Percentiles rank a stretch among this genome's conserved stretches.
These are phyloP conservation scores for Nemopilema nomurai DNA, from an alignment of 30 jellyfish, hydroid and myxozoan genomes.

Conservation along the genomic window DNA sequence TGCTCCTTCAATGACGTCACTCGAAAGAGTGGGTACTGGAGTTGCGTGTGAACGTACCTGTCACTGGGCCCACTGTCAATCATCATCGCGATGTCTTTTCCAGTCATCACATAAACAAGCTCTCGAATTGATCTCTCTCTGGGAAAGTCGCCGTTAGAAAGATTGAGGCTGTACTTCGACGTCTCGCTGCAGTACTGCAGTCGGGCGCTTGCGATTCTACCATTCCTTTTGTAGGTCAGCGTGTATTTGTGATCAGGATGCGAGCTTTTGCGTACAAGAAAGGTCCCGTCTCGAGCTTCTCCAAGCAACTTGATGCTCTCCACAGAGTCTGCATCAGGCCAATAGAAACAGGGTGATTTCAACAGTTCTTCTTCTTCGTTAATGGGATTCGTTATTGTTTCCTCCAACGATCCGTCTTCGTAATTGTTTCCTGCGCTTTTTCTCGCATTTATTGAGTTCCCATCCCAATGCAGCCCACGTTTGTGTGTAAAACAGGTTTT, in stretches of 20 bases:
- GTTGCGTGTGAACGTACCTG: neutral
- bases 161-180: slow-evolving; percentile 27
- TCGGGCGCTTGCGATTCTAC: slow-evolving; percentile 38
- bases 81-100: neutral
- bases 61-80: neutral
- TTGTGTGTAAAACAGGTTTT: neutral
- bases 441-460: neutral
- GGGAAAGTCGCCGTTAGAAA: slow-evolving; percentile 36
- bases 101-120: slow-evolving; percentile 3
- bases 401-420: neutral
- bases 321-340: slow-evolving; percentile 45
- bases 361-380: slow-evolving; percentile 36
- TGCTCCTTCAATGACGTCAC: slow-evolving; percentile 38
- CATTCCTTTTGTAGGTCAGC: slow-evolving; percentile 47
- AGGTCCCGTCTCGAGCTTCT: slow-evolving; percentile 32
- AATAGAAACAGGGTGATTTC: slow-evolving; percentile 43
- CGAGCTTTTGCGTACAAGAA: slow-evolving; percentile 48
- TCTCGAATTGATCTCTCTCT: slow-evolving; percentile 26
- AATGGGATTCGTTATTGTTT: neutral
- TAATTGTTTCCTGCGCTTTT: neutral
- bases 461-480: neutral
- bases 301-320: slow-evolving; percentile 9
- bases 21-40: slow-evolving; percentile 30
- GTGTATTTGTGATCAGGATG: slow-evolving; percentile 37
- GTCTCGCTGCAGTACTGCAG: slow-evolving; percentile 29